Conservation (phyloP, 2,888 invertebrate genomes). For the Thecophora atra region DNA sequence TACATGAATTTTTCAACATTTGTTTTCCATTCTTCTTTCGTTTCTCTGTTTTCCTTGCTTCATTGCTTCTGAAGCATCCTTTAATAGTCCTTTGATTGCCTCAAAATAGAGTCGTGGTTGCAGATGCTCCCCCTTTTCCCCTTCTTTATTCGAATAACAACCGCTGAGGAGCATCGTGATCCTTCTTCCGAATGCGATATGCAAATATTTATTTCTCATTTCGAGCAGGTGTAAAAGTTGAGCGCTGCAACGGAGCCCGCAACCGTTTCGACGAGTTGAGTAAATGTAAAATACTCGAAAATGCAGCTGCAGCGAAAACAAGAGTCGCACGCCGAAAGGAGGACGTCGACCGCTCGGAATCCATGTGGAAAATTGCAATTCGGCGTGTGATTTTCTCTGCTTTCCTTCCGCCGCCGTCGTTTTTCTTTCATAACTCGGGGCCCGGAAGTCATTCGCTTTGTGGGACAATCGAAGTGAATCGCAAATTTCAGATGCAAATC, state of each 20-base stretch:
- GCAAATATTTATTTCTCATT: conserved; percentile 1
- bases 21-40: no score
- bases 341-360: conserved; percentile 1
- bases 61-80: no score
- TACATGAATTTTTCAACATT: no score
- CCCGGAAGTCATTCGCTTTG: conserved; percentile 18
- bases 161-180: background rate
- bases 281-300: background rate
- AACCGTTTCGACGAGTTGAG: background rate
- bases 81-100: no score
- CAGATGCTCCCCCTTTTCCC: background rate
- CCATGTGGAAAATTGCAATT: conserved; percentile 32
- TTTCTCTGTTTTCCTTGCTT: no score
- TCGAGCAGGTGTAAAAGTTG: background rate
- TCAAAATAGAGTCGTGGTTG: background rate
- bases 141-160: background rate
- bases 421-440: background rate
- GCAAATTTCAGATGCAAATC: conserved; percentile 17
- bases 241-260: no score
- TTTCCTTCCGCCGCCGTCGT: background rate
- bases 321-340: background rate
- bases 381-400: background rate
- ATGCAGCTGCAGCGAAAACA: no score
- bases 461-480: conserved; percentile 9
- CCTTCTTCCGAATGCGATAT: background rate